phyloP scores from a whole-genome alignment of 2,113 vertebrate genomes.

The Psettodes erumei region DNA sequence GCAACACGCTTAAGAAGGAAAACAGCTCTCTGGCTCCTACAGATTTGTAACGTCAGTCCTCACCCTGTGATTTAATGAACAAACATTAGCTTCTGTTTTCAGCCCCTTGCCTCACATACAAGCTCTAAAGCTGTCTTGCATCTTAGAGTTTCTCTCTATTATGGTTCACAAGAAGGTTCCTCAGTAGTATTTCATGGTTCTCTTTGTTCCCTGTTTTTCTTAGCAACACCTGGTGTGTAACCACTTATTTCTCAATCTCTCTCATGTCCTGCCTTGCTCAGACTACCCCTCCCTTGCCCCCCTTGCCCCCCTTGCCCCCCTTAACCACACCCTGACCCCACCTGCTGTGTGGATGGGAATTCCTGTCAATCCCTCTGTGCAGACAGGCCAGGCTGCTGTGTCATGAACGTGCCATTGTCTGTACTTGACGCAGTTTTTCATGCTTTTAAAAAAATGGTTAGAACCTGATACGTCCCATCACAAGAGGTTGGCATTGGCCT shows the following conservation, averaged over 20 bases:
- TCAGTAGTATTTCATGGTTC: not conserved
- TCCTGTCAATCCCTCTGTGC: constrained; percentile 15
- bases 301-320: not conserved
- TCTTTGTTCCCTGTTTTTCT: constrained; percentile 13
- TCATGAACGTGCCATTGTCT: constrained; percentile 33
- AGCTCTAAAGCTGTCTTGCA: not conserved
- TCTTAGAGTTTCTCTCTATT: not conserved
- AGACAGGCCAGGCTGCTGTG: constrained; percentile 19
- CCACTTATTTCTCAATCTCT: not conserved
- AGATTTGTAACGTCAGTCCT: not conserved
- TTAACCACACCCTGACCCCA: constrained; percentile 38
- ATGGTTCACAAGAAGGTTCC: not conserved
- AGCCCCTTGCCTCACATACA: not conserved
- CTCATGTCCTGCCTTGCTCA: not conserved
- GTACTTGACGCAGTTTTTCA: not conserved
- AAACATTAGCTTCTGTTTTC: not conserved
- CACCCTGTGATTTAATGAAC: constrained; percentile 1
- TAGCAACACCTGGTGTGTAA: constrained; percentile 29
- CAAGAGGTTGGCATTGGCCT: not conserved
- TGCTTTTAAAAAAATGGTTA: constrained; percentile 4
- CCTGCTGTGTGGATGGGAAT: constrained; percentile 51
- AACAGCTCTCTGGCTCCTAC: not conserved
- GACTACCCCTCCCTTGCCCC: not conserved
- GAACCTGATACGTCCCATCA: not conserved
- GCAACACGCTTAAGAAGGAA: not conserved